These are phyloP conservation scores for Mastigias papua DNA, from an alignment of 30 jellyfish, hydroid and myxozoan species.

Conservation along the genomic window DNA sequence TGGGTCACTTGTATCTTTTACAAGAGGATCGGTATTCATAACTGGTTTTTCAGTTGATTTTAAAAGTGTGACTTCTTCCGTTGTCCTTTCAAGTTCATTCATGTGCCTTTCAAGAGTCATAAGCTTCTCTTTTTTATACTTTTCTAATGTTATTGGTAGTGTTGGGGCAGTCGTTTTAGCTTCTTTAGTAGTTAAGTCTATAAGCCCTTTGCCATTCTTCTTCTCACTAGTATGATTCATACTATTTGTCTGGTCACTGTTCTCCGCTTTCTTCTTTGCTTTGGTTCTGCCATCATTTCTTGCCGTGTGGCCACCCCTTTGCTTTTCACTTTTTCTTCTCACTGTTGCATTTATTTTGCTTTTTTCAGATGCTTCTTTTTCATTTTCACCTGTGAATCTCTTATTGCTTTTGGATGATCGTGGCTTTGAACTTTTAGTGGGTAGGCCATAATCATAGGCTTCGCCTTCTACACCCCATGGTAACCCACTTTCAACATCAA, in stretches of 20 bases:
- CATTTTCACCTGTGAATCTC: not conserved
- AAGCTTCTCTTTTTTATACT: constrained; percentile 14
- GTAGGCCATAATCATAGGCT: constrained; percentile 59
- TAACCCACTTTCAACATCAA: constrained; percentile 50
- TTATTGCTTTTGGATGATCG: not conserved
- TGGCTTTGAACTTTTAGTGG: constrained; percentile 62
- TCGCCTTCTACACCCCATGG: constrained; percentile 54
- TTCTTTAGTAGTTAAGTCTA: constrained; percentile 23
- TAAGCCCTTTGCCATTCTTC: not conserved
- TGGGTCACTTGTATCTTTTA: not conserved
- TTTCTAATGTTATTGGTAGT: constrained; percentile 37
- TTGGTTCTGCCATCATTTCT: not conserved
- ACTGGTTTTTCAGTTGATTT: not conserved
- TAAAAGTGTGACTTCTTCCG: constrained; percentile 2
- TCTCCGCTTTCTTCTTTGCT: not conserved
- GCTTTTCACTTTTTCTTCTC: not conserved
- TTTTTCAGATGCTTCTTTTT: not conserved
- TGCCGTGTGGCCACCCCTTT: not conserved
- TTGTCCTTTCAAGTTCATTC: constrained; percentile 46
- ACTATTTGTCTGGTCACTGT: not conserved
- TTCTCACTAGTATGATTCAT: not conserved
- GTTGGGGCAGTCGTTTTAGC: constrained; percentile 43
- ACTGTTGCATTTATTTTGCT: not conserved
- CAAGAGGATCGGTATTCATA: not conserved
- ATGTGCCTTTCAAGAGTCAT: constrained; percentile 58